These are phyloP conservation scores for Rhamphomyia laevipes DNA, from an alignment of 2,888 invertebrate genomes.

Conservation along the genomic window DNA sequence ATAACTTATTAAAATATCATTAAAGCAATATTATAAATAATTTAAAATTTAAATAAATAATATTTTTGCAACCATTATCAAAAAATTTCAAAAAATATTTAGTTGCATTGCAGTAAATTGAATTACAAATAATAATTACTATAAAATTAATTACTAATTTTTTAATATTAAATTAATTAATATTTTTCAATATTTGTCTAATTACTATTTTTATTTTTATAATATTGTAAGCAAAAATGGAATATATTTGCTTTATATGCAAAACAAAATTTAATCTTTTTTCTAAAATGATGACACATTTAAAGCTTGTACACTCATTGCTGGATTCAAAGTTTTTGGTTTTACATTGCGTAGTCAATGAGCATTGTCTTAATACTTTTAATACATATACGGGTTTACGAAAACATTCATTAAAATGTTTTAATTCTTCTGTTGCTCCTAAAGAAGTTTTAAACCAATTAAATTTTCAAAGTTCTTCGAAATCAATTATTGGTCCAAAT, in stretches of 20 bases:
- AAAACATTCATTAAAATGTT: slow-evolving; percentile 4
- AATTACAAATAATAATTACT: too few relatives aligned
- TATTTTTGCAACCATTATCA: too few relatives aligned
- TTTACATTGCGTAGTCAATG: slow-evolving; percentile 3
- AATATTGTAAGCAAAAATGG: not conserved
- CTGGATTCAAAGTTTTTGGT: slow-evolving; percentile 1
- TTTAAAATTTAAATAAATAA: too few relatives aligned
- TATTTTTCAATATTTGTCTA: too few relatives aligned
- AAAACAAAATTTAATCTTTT: not conserved
- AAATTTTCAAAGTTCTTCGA: not conserved
- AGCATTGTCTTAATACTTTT: not conserved
- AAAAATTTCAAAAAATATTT: too few relatives aligned
- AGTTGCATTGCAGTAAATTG: too few relatives aligned
- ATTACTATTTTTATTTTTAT: too few relatives aligned
- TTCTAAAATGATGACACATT: slow-evolving; percentile 1
- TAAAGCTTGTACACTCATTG: slow-evolving; percentile 3
- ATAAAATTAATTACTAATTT: too few relatives aligned
- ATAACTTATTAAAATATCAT: too few relatives aligned
- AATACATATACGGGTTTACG: slow-evolving; percentile 2
- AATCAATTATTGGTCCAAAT: not conserved
- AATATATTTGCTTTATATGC: slow-evolving; percentile 4
- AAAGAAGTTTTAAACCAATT: not conserved
- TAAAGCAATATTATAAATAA: too few relatives aligned
- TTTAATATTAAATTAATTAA: too few relatives aligned
- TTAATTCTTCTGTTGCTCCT: not conserved